Evolutionary conservation across 1,140 invertebrate species (phyloP), one percentile per base, ranked within the genome.

Genomic region (Stenopsyche tienmushanensis): DNA sequence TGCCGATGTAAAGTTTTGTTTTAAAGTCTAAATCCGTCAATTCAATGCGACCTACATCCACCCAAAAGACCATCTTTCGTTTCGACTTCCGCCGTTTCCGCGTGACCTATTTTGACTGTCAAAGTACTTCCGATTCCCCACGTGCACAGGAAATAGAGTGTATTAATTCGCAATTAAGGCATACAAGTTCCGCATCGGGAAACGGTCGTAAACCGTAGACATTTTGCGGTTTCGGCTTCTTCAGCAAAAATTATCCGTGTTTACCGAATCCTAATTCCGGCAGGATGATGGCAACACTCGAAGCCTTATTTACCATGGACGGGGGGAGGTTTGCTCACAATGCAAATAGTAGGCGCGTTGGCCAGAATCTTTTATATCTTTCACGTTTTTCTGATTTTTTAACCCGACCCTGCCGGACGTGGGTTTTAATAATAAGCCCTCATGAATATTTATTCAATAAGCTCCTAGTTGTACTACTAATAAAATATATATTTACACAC

Each of bases 401-500:
- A 25, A 55, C 52, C 52, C 5, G 15, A 21, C 5, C n/a, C 47
- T 5, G 21, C 10, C 47, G 52, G 52, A 55, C 52, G 52, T 55
- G 52, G 23, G 25, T 29, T 55, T 55, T 55, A 55, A 55, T 55
- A 55, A 55, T 55, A 25, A 25, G 29, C 25, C 52, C 52, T 55
- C 52, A 55, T 55, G 52, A 55, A 55, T 55, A 55, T 55, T 55
- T 55, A 55, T 55, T 25, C 29, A 25, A 55, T 55, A 55, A 34
- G 25, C 52, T 17, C 5, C 29, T 13, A 13, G 5, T 34, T 34
- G 29, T 34, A 34, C 13, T 34, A 7, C 29, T 34, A 34, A 34
- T 7, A 34, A 34, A 34, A 34, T 34, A 34, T 7, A 34, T 34
- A 34, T 34, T 34, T 34, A 34, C 13, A 34, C 13, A 34, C 13